Percentiles rank a stretch among this genome's conserved stretches.
Conservation (phyloP, 2,113 vertebrate genomes). For the Rhabdomys dilectus region DNA sequence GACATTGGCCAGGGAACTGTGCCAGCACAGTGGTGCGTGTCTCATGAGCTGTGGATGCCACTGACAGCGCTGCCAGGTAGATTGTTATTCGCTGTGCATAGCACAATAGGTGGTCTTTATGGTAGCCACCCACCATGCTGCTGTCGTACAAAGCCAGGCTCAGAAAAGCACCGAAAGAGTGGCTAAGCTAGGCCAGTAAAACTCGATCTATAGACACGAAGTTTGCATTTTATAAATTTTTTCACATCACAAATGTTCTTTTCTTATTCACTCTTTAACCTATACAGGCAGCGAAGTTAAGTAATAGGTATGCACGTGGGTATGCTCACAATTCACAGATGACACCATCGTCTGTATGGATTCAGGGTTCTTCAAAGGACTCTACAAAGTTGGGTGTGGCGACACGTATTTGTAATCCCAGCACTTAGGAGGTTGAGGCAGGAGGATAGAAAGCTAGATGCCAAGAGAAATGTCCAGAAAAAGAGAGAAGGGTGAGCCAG, state of each 20-base stretch:
- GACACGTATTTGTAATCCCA: background rate
- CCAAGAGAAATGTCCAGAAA: background rate
- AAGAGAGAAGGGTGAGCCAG: background rate
- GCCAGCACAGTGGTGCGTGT: background rate
- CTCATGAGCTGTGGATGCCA: too few relatives aligned
- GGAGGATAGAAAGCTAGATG: background rate
- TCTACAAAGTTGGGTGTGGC: background rate
- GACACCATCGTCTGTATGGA: background rate
- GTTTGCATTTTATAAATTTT: conserved; percentile 54
- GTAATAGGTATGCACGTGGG: background rate
- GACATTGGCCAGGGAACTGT: background rate
- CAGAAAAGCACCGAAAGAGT: background rate
- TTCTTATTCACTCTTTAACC: conserved; percentile 19
- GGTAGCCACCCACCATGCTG: background rate
- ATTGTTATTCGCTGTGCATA: background rate
- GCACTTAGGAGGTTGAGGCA: background rate
- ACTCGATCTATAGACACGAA: background rate
- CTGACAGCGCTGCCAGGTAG: background rate
- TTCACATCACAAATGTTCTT: conserved; percentile 45
- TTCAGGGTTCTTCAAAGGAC: background rate
- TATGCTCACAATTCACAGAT: conserved; percentile 37
- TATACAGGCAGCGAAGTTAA: conserved; percentile 17
- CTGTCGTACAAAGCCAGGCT: background rate
- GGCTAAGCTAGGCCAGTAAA: background rate
- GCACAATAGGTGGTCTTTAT: background rate